Evolutionary conservation across 2,888 invertebrate species (phyloP).

Genomic region (Eupithecia tripunctaria): DNA sequence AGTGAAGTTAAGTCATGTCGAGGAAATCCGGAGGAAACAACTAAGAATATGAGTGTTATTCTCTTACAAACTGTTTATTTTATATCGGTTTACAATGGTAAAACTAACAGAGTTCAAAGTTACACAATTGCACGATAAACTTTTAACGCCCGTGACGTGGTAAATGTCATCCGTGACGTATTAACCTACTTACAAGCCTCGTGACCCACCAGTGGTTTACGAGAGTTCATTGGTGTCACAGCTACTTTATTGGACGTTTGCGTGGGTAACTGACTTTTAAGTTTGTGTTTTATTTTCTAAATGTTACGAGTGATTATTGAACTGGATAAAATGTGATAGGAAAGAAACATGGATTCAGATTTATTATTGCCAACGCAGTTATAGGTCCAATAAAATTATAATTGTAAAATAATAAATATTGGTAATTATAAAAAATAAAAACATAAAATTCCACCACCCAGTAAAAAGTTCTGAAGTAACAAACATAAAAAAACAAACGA

Average conservation of each 20-base stretch:
- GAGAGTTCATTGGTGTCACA: conserved; percentile 29
- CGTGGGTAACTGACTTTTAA: conserved; percentile 16
- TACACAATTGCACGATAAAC: not conserved
- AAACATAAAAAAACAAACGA: too few relatives aligned
- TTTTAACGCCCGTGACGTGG: conserved; percentile 48
- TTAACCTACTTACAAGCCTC: conserved; percentile 55
- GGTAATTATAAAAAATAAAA: too few relatives aligned
- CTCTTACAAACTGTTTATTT: not conserved
- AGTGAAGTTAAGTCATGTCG: too few relatives aligned
- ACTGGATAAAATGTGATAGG: not conserved
- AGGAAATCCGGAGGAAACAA: too few relatives aligned
- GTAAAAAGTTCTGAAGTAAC: too few relatives aligned
- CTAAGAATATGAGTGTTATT: too few relatives aligned
- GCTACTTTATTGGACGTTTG: conserved; percentile 28
- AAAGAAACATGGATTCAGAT: too few relatives aligned
- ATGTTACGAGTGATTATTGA: not conserved
- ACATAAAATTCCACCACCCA: too few relatives aligned
- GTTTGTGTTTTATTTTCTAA: conserved; percentile 7
- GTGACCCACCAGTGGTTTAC: conserved; percentile 49
- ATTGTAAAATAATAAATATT: too few relatives aligned
- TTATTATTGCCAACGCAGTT: too few relatives aligned
- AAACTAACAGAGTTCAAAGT: conserved; percentile 2
- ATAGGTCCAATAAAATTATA: too few relatives aligned
- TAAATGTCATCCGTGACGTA: conserved; percentile 58
- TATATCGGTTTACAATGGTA: not conserved